phyloP scores from a whole-genome alignment of 2,888 invertebrate genomes.

The Miltochrista miniata region DNA sequence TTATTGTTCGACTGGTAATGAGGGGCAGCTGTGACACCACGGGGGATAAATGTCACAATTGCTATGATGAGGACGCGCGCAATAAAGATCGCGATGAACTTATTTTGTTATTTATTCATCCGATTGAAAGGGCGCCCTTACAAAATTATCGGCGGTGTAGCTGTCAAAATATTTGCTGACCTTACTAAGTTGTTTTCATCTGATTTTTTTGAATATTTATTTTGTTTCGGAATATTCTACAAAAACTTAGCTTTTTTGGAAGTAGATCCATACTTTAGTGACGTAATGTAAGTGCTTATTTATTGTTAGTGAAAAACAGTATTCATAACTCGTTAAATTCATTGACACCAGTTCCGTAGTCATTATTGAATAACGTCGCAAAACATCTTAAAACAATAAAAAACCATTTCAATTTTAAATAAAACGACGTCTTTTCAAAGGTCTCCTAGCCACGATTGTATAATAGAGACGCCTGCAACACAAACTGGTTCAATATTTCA shows the following conservation, averaged over 20 bases:
- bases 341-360: no score
- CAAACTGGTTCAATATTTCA: conserved; percentile 67
- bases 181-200: conserved; percentile 10
- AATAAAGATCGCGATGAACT: conserved; percentile 52
- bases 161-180: conserved; percentile 8
- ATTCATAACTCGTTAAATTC: no score
- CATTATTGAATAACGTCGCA: no score
- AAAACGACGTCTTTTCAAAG: conserved; percentile 47
- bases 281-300: no score
- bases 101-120: conserved; percentile 47
- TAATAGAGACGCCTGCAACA: conserved; percentile 69
- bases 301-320: no score
- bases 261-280: no score
- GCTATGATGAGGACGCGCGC: conserved; percentile 45
- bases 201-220: no score
- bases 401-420: conserved; percentile 53
- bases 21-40: conserved; percentile 59
- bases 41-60: conserved; percentile 65
- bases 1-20: conserved; percentile 51
- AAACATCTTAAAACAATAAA: no score
- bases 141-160: conserved; percentile 25
- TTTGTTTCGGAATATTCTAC: no score
- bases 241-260: no score
- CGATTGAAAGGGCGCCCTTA: conserved; percentile 20
- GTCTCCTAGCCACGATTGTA: conserved; percentile 57